phyloP scores from a whole-genome alignment of 2,888 invertebrate genomes.

The Orchesella flavescens region DNA sequence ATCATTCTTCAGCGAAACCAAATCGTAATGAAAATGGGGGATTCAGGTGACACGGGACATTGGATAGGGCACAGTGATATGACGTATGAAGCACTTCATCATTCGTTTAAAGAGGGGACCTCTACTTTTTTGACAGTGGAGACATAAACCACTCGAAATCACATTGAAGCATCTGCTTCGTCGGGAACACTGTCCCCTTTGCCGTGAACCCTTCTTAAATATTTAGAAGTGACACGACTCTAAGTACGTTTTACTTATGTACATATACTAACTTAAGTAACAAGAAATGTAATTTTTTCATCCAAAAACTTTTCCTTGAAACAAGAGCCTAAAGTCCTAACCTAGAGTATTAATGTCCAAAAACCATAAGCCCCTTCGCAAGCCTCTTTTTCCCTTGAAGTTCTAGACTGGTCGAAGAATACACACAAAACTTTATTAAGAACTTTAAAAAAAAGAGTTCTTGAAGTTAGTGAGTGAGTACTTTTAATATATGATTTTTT shows the following conservation, averaged over 20 bases:
- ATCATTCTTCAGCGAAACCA: not conserved
- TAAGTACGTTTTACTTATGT: not conserved
- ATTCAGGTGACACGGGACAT: slow-evolving; percentile 32
- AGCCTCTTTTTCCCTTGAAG: not conserved
- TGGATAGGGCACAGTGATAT: no score
- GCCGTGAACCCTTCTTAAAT: not conserved
- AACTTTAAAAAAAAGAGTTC: slow-evolving; percentile 39
- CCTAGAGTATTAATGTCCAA: no score
- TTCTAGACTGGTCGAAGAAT: not conserved
- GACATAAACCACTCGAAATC: no score
- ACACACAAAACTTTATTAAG: slow-evolving; percentile 36
- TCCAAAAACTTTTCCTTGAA: not conserved
- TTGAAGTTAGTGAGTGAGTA: not conserved
- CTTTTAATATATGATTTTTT: slow-evolving; percentile 43
- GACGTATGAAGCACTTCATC: not conserved
- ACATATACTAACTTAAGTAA: not conserved
- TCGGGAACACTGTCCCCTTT: not conserved
- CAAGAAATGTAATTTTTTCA: not conserved
- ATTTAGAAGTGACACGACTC: slow-evolving; percentile 11
- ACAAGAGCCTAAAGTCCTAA: not conserved
- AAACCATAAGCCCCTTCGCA: not conserved
- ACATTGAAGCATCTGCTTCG: not conserved
- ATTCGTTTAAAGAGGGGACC: not conserved
- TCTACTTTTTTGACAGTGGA: no score
- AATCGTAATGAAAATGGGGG: not conserved